Conservation (phyloP, 2,797 vertebrate genomes). For the Pristis pectinata region DNA sequence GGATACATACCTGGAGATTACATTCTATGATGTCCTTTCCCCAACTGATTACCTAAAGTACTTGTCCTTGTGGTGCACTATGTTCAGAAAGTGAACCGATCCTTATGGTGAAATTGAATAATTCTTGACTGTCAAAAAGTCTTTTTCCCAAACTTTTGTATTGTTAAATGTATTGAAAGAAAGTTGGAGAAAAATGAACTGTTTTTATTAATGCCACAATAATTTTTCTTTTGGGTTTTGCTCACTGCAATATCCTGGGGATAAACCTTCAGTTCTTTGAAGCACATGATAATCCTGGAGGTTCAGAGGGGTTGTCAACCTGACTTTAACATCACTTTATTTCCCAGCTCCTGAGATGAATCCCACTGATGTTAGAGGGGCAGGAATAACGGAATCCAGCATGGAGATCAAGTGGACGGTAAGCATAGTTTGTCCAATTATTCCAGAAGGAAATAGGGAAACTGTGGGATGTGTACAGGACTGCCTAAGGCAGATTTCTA, state of each 20-base stretch:
- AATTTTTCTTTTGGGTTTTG: not conserved
- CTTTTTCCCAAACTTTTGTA: not conserved
- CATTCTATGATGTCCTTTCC: not conserved
- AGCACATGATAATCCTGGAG: too few species aligned
- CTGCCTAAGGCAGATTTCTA: too few species aligned
- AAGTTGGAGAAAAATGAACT: not conserved
- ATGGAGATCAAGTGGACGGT: conserved; percentile 98
- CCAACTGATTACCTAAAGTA: not conserved
- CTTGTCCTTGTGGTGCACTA: not conserved
- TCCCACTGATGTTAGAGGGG: conserved; percentile 74
- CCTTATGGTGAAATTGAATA: not conserved
- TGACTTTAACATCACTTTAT: conserved; percentile 36
- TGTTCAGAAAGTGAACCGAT: not conserved
- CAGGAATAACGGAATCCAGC: conserved; percentile 81
- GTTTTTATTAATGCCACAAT: not conserved
- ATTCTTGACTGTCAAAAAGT: not conserved
- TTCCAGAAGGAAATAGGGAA: not conserved
- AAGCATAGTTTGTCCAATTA: conserved; percentile 45
- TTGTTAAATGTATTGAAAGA: not conserved
- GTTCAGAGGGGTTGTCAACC: too few species aligned
- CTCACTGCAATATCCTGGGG: not conserved
- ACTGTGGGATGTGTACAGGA: too few species aligned
- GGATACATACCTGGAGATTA: not conserved
- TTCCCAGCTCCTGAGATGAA: conserved; percentile 78
- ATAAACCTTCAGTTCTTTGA: too few species aligned